Percentiles rank a stretch among this genome's conserved stretches.
These are phyloP conservation scores for Invenusta paracnida DNA, from an alignment of 2,888 invertebrate genomes.

Conservation along the genomic window DNA sequence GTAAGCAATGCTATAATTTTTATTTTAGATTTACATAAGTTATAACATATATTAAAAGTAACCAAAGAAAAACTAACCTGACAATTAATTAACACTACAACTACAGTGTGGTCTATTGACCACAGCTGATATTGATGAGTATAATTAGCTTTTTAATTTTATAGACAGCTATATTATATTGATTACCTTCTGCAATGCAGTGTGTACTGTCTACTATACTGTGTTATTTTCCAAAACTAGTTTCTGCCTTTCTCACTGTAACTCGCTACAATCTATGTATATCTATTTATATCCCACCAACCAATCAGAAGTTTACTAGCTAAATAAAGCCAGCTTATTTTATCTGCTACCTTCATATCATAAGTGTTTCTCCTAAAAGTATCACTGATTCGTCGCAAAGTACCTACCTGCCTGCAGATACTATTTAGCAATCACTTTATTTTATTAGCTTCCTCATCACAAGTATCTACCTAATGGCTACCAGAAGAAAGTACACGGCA, in stretches of 20 bases:
- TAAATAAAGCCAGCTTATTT: too few relatives aligned
- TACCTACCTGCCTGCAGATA: background rate
- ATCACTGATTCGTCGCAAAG: background rate
- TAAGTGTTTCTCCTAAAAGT: background rate
- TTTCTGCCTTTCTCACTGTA: background rate
- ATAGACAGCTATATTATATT: background rate
- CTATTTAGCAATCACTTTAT: background rate
- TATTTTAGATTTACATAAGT: too few relatives aligned
- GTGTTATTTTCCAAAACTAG: background rate
- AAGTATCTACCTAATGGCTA: background rate
- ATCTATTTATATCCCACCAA: background rate
- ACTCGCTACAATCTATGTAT: background rate
- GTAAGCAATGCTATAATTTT: too few relatives aligned
- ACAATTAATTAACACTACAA: background rate
- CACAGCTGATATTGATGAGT: background rate
- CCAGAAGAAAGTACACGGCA: background rate
- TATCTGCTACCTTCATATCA: background rate
- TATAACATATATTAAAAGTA: too few relatives aligned
- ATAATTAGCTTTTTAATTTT: background rate
- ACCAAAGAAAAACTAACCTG: too few relatives aligned
- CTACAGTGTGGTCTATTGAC: background rate
- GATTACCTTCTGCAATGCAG: background rate
- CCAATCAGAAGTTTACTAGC: background rate
- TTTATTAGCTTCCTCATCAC: background rate
- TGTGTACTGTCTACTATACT: background rate